phyloP scores from a whole-genome alignment of 1,140 invertebrate genomes.

The Pogonomyrmex barbatus region DNA sequence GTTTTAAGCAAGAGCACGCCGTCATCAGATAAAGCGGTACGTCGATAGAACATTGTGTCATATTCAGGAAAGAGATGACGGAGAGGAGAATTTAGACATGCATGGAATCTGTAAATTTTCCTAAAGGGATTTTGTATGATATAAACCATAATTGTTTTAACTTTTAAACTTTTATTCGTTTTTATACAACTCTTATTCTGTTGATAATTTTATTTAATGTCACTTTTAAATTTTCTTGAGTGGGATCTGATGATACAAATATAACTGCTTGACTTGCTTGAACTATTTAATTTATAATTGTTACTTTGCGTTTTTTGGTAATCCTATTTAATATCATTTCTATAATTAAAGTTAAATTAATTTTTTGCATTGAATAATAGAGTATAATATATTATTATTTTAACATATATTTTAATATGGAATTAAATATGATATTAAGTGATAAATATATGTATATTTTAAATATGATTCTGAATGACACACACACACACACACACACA shows the following conservation, averaged over 20 bases:
- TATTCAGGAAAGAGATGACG: not conserved
- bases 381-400: not conserved
- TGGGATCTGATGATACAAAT: not conserved
- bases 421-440: no score
- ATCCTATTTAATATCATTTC: not conserved
- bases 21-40: not conserved
- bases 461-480: no score
- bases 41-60: not conserved
- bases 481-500: no score
- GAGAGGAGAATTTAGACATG: not conserved
- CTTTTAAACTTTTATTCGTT: not conserved
- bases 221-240: not conserved
- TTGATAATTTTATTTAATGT: slow-evolving; percentile 3
- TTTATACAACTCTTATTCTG: no score
- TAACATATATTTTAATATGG: not conserved
- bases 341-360: not conserved
- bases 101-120: not conserved
- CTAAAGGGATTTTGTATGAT: not conserved
- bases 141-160: not conserved
- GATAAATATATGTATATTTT: no score
- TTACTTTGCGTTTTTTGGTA: not conserved
- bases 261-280: not conserved
- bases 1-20: no score
- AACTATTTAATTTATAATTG: not conserved
- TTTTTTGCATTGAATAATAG: not conserved